These are phyloP conservation scores for Hirundichthys speculiger DNA, from an alignment of 2,113 vertebrate genomes.

Conservation along the genomic window DNA sequence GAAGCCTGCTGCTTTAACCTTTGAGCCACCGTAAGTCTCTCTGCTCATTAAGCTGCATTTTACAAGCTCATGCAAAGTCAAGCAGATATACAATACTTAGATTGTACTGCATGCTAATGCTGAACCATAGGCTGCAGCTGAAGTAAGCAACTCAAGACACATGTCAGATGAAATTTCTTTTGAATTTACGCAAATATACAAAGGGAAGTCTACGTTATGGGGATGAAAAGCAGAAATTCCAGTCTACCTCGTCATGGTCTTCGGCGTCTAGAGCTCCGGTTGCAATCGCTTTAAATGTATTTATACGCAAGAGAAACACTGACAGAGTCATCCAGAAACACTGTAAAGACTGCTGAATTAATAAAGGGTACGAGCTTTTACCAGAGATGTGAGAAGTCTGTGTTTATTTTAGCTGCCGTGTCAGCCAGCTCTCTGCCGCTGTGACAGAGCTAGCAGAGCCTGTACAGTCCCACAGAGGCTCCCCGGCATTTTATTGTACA, in stretches of 20 bases:
- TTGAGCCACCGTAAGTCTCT: slow-evolving; percentile 20
- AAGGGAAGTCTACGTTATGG: background rate
- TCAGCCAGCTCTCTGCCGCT: slow-evolving; percentile 30
- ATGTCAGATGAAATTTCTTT: background rate
- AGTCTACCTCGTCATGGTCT: slow-evolving; percentile 19
- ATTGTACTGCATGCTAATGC: background rate
- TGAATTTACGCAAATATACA: background rate
- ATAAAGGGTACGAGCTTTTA: slow-evolving; percentile 67
- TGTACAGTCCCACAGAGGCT: slow-evolving; percentile 20
- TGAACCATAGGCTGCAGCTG: background rate
- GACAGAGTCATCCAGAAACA: slow-evolving; percentile 59
- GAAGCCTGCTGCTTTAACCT: slow-evolving; percentile 31
- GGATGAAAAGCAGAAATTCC: slow-evolving; percentile 18
- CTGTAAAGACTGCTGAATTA: slow-evolving; percentile 63
- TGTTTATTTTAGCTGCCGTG: slow-evolving; percentile 54
- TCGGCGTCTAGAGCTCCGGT: slow-evolving; percentile 22
- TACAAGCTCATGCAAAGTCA: slow-evolving; percentile 19
- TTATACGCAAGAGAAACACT: slow-evolving; percentile 53
- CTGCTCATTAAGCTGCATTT: slow-evolving; percentile 35
- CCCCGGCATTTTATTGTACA: slow-evolving; percentile 55
- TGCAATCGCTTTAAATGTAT: slow-evolving; percentile 54
- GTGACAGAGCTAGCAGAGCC: slow-evolving; percentile 48
- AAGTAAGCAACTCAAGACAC: slow-evolving; percentile 6
- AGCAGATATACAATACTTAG: slow-evolving; percentile 13
- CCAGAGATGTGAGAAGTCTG: slow-evolving; percentile 55